Percentiles rank a stretch among this genome's conserved stretches.
These are phyloP conservation scores for Pogonus chalceus DNA, from an alignment of 1,140 invertebrate species.

Conservation along the genomic window DNA sequence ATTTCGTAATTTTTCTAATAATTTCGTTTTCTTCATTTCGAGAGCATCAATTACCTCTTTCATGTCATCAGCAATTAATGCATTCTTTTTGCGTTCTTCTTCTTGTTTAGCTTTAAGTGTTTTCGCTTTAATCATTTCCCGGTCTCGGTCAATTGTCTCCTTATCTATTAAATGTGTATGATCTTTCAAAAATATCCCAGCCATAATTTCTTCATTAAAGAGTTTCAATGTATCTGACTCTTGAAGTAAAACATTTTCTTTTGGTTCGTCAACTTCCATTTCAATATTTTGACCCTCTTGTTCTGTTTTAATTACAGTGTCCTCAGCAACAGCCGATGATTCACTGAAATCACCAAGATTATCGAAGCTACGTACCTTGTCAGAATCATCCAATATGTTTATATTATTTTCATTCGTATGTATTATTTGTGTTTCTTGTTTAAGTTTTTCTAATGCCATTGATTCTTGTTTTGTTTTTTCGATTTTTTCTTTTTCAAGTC, in stretches of 20 bases:
- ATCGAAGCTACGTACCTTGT: neutral
- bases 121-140: neutral
- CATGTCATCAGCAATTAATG: slow-evolving; percentile 27
- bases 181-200: neutral
- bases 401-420: neutral
- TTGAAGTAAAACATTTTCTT: neutral
- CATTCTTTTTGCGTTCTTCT: slow-evolving; percentile 9
- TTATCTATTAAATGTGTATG: neutral
- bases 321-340: neutral
- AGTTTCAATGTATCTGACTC: neutral
- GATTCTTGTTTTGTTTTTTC: too few species aligned
- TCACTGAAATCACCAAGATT: slow-evolving; percentile 1
- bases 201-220: neutral
- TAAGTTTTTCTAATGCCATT: neutral
- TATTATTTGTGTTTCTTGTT: neutral
- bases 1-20: slow-evolving; percentile 30
- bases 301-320: neutral
- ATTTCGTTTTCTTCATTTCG: slow-evolving; percentile 28
- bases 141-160: neutral
- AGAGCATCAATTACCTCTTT: slow-evolving; percentile 26
- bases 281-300: neutral
- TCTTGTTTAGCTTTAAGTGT: neutral
- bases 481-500: neutral
- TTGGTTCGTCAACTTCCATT: neutral
- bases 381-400: neutral